Evolutionary conservation across 2,888 invertebrate genomes (phyloP).

Genomic region (Drosophila falleni): DNA sequence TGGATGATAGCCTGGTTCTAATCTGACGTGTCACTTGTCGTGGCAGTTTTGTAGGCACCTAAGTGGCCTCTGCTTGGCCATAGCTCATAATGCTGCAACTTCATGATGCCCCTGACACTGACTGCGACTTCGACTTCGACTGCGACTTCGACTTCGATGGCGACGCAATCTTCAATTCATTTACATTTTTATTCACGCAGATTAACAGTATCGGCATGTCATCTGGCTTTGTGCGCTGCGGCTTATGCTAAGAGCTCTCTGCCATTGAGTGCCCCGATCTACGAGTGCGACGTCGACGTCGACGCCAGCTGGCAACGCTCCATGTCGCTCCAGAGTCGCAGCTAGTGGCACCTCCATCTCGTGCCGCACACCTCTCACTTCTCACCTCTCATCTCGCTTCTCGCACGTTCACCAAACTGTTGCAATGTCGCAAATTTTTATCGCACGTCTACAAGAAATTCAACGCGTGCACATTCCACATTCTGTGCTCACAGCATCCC

Average conservation of each 20-base stretch:
- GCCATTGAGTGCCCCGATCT: conserved; percentile 54
- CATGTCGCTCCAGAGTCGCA: conserved; percentile 10
- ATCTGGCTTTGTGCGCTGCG: conserved; percentile 74
- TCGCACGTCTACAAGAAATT: conserved; percentile 84
- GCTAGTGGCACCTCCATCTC: conserved; percentile 11
- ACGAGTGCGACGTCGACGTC: conserved; percentile 12
- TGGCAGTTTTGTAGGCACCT: conserved; percentile 62
- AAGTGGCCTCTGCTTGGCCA: conserved; percentile 54
- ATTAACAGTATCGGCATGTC: conserved; percentile 83
- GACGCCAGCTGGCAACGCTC: conserved; percentile 52
- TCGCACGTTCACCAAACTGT: conserved; percentile 70
- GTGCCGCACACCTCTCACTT: too few species aligned
- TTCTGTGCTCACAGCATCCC: conserved; percentile 67
- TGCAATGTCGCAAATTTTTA: conserved; percentile 85
- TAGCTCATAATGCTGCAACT: conserved; percentile 71
- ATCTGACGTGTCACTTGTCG: conserved; percentile 73
- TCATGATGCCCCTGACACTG: conserved; percentile 50
- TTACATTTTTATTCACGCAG: conserved; percentile 84
- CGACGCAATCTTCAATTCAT: conserved; percentile 81
- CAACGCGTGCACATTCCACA: conserved; percentile 82
- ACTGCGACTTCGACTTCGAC: conserved; percentile 21
- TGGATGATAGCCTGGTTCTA: conserved; percentile 46
- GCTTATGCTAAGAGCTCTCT: conserved; percentile 75
- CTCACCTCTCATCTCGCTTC: neutral
- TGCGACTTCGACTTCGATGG: conserved; percentile 42